Base-by-base conservation (phyloP, 2,113 vertebrate genomes). In the Stigmatopora nigra region DNA sequence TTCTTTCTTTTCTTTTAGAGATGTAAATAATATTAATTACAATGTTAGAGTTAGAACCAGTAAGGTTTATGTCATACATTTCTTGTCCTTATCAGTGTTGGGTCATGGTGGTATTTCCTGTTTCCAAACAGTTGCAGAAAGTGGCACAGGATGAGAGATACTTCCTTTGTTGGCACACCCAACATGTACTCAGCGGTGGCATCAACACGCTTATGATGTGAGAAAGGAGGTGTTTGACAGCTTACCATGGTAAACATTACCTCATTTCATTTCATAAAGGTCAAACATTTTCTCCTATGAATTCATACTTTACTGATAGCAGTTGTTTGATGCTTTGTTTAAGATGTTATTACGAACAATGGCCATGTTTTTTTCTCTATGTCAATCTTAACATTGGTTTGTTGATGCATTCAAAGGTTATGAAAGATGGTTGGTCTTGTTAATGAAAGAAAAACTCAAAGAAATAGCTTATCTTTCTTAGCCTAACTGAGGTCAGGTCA, bases 151-250 rank as follows among this genome's bases (percentile, higher is more conserved):
- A 87, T 90, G 88, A 90, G 53, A 69, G 73, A 69, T 80, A 73
- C 82, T 93, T 92, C 91, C 88, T 89, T 73, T 70, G 65, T 62
- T 85, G 81, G 75, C 81, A 83, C 87, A 82, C 87, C 84, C 83
- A 86, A 3, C 14, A 15, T 63, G 79, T 68, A 73, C 74, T 67
- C 83, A 51, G 68, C 60, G 55, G 44, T 69, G 36, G 62, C 25
- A 25, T 3, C 46, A 65, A 35, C 56, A 41, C 45, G 3, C 45
- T 66, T 19, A 65, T 31, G 61, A 46, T 51, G 63, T 60, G 55
- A 53, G n/a, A 70, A 61, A 73, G 75, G 67, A 70, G 31, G 48
- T 47, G 67, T 7, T 41, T 0, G n/a, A 56, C 35, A 45, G n/a
- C 46, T 25, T 45, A 25, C 20, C 12, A 61, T 60, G 31, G 47